Conservation (phyloP, 2,888 invertebrate genomes). For the Cantharis lateralis region DNA sequence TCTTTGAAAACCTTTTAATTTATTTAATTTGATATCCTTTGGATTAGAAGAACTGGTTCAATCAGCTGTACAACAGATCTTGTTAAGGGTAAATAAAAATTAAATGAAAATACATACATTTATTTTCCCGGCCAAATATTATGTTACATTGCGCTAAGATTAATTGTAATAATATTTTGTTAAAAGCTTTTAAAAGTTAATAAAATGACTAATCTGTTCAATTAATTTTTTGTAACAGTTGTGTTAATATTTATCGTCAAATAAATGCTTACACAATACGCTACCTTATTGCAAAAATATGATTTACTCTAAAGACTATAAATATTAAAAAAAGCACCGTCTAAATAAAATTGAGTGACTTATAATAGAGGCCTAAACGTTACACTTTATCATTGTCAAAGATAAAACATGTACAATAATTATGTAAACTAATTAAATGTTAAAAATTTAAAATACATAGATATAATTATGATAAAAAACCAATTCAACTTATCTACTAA, state of each 20-base stretch:
- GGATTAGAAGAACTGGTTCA: too few species aligned
- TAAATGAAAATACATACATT: not conserved
- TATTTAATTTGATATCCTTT: too few species aligned
- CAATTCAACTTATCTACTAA: not conserved
- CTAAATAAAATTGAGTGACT: not conserved
- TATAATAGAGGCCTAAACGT: not conserved
- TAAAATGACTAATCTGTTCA: not conserved
- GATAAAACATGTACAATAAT: not conserved
- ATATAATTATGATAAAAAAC: not conserved
- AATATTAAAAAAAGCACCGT: not conserved
- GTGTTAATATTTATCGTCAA: not conserved
- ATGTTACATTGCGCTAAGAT: not conserved
- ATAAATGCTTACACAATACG: not conserved
- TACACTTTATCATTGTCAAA: not conserved
- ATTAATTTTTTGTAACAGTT: not conserved
- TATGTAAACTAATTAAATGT: not conserved
- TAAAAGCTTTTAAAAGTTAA: not conserved
- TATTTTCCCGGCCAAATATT: conserved; percentile 3
- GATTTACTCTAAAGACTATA: not conserved
- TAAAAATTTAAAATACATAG: not conserved
- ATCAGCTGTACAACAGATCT: too few species aligned
- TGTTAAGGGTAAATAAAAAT: too few species aligned
- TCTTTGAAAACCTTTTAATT: too few species aligned
- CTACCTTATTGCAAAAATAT: not conserved
- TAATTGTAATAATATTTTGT: not conserved